Percentiles rank a stretch among this genome's conserved stretches.
Evolutionary conservation across 2,113 vertebrate genomes (phyloP).

Genomic region (Paramormyrops kingsleyae): DNA sequence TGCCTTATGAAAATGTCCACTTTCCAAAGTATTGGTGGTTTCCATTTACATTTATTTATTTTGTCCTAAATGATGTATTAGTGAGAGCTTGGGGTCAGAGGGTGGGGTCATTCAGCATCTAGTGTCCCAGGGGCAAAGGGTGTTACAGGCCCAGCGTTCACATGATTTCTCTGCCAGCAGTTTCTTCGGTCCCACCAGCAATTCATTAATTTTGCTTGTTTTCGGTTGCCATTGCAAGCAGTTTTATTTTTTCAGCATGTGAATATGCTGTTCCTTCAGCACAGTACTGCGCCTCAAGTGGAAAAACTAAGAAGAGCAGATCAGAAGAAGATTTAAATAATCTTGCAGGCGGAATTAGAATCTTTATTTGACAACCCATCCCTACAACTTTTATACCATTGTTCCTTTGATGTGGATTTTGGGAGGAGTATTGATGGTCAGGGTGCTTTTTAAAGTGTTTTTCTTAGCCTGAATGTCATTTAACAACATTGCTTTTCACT

Average conservation of each 20-base stretch:
- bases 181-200: neutral
- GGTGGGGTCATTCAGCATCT: neutral
- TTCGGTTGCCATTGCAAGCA: neutral
- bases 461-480: neutral
- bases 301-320: neutral
- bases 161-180: neutral
- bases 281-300: neutral
- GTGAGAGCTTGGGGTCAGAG: neutral
- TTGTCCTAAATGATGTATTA: neutral
- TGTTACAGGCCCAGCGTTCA: neutral
- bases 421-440: neutral
- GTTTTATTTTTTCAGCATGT: neutral
- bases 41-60: neutral
- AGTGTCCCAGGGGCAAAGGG: neutral
- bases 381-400: neutral
- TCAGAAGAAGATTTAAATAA: neutral
- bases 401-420: neutral
- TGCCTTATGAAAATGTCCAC: neutral
- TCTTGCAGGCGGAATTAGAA: neutral
- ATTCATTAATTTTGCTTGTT: neutral
- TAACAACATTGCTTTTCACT: neutral
- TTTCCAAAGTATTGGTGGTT: neutral
- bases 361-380: neutral
- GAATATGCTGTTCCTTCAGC: neutral
- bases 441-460: neutral